Evolutionary conservation across 2,888 invertebrate species (phyloP), one percentile per base, ranked within the genome.

Genomic region (Drosophila stalkeri): DNA sequence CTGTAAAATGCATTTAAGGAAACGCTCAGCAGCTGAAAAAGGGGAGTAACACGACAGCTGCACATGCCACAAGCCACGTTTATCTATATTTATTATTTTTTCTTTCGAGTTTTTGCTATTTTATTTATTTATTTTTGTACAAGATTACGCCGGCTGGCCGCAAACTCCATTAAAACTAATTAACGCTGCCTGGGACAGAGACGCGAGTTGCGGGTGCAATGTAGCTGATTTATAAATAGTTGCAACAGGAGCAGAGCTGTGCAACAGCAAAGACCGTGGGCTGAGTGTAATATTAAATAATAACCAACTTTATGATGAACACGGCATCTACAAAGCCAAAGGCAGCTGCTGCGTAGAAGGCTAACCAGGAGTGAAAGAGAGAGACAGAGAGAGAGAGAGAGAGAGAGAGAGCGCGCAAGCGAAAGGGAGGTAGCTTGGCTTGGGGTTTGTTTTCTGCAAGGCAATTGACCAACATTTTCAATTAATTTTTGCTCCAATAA

Each of bases 401-500:
- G 44, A 5, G 33, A 54, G 16, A 5, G 23, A 23, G 20, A 16
- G n/a, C 18, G 49, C n/a, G n/a, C n/a, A n/a, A n/a, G 7, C 14
- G 0, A 35, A 11, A 12, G 35, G 35, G 0, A 37, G 37, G n/a
- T 0, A 8, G n/a, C 5, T 7, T 5, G 16, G 7, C 7, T 23
- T 27, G 33, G 43, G 55, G 46, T 51, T 31, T 54, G 59, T 57
- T 73, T 77, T 75, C 73, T 71, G 80, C 77, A 59, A 82, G 89
- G 89, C 89, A 87, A 87, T 87, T 87, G 87, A 87, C 92, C 91
- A 92, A 91, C 91, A 92, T 92, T 92, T 92, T 92, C 92, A 92
- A 92, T 92, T 92, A 92, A 92, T 91, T 91, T 86, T 91, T 91
- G 91, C 91, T 89, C 91, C 89, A 92, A 91, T 91, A 91, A 91